These are phyloP conservation scores for Larimichthys crocea DNA, from an alignment of 2,113 vertebrate genomes.

Conservation along the genomic window DNA sequence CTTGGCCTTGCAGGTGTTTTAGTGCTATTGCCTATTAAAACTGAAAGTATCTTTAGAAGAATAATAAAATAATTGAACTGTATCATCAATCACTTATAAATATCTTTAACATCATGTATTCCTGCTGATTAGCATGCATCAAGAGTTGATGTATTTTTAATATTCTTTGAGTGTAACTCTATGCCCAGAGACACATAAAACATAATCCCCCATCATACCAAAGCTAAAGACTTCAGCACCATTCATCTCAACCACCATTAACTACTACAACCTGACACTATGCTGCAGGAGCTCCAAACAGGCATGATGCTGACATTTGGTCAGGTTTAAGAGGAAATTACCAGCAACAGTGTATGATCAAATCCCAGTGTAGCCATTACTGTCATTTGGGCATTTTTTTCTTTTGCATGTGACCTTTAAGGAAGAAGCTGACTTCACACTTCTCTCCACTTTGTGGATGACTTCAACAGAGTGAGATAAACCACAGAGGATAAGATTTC, in stretches of 20 bases:
- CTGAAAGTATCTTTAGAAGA: neutral
- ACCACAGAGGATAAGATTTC: slow-evolving; percentile 65
- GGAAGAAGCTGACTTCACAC: slow-evolving; percentile 73
- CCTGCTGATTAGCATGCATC: neutral
- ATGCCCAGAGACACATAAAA: slow-evolving; percentile 18
- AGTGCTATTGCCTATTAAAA: neutral
- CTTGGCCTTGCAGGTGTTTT: neutral
- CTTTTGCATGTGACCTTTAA: slow-evolving; percentile 77
- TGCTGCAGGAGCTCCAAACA: slow-evolving; percentile 43
- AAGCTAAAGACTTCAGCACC: slow-evolving; percentile 47
- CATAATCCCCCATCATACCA: slow-evolving; percentile 43
- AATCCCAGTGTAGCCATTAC: slow-evolving; percentile 68
- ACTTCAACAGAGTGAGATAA: slow-evolving; percentile 68
- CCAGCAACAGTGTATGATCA: slow-evolving; percentile 40
- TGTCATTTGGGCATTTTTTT: slow-evolving; percentile 58
- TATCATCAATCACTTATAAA: neutral
- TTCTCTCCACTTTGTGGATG: slow-evolving; percentile 61
- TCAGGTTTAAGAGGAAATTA: slow-evolving; percentile 73
- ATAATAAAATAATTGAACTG: neutral
- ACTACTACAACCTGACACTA: slow-evolving; percentile 33
- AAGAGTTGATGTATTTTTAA: slow-evolving; percentile 8
- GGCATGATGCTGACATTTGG: slow-evolving; percentile 72
- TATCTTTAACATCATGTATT: neutral
- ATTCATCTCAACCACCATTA: slow-evolving; percentile 22
- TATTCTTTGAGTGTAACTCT: slow-evolving; percentile 45